These are phyloP conservation scores for Erpobdella octoculata DNA, from an alignment of 2,888 invertebrate genomes.

Conservation along the genomic window DNA sequence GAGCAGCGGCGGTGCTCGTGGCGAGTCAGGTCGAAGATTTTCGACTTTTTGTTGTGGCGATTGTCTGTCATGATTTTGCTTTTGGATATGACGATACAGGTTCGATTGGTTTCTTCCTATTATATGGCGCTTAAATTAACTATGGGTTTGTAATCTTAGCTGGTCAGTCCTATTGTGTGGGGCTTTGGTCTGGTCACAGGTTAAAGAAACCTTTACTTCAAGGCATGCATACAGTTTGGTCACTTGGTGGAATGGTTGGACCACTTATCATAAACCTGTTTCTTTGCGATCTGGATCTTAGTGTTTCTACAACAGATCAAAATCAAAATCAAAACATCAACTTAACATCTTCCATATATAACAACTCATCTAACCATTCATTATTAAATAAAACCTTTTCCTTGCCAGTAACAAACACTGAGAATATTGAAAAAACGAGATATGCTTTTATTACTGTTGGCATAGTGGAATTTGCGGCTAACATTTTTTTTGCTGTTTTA, in stretches of 20 bases:
- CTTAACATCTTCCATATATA: neutral
- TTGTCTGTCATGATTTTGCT: constrained; percentile 18
- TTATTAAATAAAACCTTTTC: too few relatives aligned
- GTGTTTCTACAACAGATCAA: neutral
- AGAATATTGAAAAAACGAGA: neutral
- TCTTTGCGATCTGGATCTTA: constrained; percentile 28
- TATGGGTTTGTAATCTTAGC: too few relatives aligned
- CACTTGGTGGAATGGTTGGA: constrained; percentile 30
- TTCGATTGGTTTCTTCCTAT: neutral
- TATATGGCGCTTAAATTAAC: neutral
- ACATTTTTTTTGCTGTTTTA: neutral
- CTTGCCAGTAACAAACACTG: too few relatives aligned
- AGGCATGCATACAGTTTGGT: constrained; percentile 31
- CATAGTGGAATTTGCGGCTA: neutral
- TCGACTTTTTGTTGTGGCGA: constrained; percentile 7
- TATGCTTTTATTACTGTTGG: constrained; percentile 30
- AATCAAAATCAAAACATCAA: neutral
- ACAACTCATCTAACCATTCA: too few relatives aligned
- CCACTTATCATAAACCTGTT: constrained; percentile 31
- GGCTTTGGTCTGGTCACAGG: constrained; percentile 28
- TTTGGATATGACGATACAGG: constrained; percentile 32
- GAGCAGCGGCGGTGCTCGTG: neutral
- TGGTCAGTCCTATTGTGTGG: constrained; percentile 33
- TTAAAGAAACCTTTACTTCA: constrained; percentile 28
- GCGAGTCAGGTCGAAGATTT: constrained; percentile 13